Evolutionary conservation across 2,113 vertebrate genomes (phyloP), one percentile per base, ranked within the genome.

Genomic region (Diadophis punctatus): DNA sequence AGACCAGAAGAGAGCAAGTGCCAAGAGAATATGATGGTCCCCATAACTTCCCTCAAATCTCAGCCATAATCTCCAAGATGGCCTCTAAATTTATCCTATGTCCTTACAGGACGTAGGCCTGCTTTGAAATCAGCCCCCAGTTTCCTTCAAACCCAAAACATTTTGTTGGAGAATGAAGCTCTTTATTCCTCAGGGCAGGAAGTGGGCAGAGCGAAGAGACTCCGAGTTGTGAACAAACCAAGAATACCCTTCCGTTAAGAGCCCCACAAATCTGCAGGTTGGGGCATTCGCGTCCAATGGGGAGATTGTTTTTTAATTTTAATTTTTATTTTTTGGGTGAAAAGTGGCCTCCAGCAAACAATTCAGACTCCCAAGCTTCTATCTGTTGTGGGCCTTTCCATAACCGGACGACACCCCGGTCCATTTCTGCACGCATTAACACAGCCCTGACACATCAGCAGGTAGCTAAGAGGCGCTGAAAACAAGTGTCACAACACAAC

Each of bases 111-210:
- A 90, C 87, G 85, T 60, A 23, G 91, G 86, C 48, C 34, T 55
- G 10, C 88, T 84, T 87, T 93, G 88, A 90, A 95, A 96, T 0
- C 16, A 5, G 0, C 30, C 2, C 1, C 93, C 89, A 96, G 96
- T 95, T 97, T 95, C 25, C 0, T 2, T 8, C 49, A 1, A 55
- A 3, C 2, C 90, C 0, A 1, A 22, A 0, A 87, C 92, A 25
- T 91, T 0, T 46, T 8, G n/a, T 48, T 90, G 48, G 12, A 43
- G 84, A 92, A 90, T 7, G 20, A 91, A 91, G 90, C 39, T 74
- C 5, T 3, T 86, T 56, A 86, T 92, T 3, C 3, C 39, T 34
- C 0, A 10, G 90, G 34, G 22, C 86, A 85, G 91, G 93, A 92
- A 25, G n/a, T 8, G 11, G n/a, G 10, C 51, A 1, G 86, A 80